A percentile compares a stretch with the other conserved stretches of the same genome.
These are phyloP conservation scores for Lacanobia wlatinum DNA, from an alignment of 2,888 invertebrate species.

Conservation along the genomic window DNA sequence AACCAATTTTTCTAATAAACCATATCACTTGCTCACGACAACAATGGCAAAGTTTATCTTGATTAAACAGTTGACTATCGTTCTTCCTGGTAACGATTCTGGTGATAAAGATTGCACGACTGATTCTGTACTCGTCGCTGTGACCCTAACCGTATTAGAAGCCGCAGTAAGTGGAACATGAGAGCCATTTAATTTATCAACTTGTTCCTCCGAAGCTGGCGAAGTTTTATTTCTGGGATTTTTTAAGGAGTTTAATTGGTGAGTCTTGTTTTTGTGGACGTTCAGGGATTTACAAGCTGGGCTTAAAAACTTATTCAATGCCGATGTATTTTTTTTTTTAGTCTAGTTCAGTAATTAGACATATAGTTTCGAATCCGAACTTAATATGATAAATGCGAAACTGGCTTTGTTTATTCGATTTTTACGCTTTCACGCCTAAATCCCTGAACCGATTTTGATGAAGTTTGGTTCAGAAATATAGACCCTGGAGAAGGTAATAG, in stretches of 20 bases:
- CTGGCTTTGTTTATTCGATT: no score
- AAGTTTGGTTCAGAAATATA: no score
- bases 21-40: constrained; percentile 63
- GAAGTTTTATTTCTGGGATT: constrained; percentile 51
- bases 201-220: constrained; percentile 43
- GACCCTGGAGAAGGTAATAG: no score
- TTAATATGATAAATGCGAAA: no score
- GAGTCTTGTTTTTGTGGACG: constrained; percentile 17
- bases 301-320: neutral
- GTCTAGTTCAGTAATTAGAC: neutral
- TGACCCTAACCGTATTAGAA: constrained; percentile 72
- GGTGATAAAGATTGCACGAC: constrained; percentile 80
- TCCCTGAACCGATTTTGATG: no score
- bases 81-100: constrained; percentile 73
- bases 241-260: constrained; percentile 45
- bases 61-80: constrained; percentile 76
- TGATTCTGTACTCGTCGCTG: constrained; percentile 70
- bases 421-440: no score
- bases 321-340: neutral
- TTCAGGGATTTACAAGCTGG: neutral
- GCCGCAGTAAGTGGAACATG: constrained; percentile 68
- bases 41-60: constrained; percentile 80
- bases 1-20: constrained; percentile 48
- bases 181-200: constrained; percentile 68
- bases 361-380: neutral